Percentiles rank a stretch among this genome's conserved stretches.
phyloP scores from a whole-genome alignment of 2,797 vertebrate genomes.

The Masticophis lateralis region DNA sequence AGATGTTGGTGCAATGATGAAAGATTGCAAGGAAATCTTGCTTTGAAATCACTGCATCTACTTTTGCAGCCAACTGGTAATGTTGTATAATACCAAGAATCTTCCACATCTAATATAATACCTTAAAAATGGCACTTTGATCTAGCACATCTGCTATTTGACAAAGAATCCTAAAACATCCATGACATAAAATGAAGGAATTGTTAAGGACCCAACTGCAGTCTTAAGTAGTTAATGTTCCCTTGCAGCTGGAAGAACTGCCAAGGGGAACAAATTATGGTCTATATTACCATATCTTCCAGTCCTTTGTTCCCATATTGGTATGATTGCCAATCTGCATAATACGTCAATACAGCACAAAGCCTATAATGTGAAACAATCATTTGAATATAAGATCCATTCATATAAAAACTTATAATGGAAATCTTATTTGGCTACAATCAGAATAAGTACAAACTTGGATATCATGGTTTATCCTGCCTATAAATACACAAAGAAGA shows the following conservation, averaged over 20 bases:
- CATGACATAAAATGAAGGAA: slow-evolving; percentile 38
- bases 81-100: neutral
- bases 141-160: neutral
- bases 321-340: neutral
- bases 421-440: neutral
- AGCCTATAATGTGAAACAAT: neutral
- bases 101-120: neutral
- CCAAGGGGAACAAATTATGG: neutral
- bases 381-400: neutral
- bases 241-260: neutral
- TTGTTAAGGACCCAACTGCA: neutral
- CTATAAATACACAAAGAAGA: neutral
- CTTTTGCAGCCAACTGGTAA: neutral
- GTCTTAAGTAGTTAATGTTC: slow-evolving; percentile 12
- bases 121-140: neutral
- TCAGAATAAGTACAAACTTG: neutral
- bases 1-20: neutral
- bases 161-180: neutral
- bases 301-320: neutral
- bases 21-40: neutral
- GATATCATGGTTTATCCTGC: neutral
- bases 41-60: neutral
- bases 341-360: neutral
- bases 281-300: slow-evolving; percentile 11
- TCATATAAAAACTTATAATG: neutral